Conservation (phyloP, 2,888 invertebrate genomes). For the Dugesia japonica region DNA sequence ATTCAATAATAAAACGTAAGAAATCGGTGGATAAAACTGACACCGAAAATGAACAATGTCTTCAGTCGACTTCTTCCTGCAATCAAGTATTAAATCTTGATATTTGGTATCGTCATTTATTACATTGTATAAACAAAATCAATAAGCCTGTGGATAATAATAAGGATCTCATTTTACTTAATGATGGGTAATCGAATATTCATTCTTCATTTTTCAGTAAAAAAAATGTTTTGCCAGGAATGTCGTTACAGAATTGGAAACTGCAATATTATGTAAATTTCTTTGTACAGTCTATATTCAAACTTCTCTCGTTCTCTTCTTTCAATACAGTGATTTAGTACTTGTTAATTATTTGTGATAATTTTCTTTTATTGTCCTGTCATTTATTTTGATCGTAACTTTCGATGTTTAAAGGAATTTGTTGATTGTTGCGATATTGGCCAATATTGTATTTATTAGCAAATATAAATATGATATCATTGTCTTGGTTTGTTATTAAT, state of each 20-base stretch:
- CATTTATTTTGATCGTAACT: not conserved
- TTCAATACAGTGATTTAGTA: conserved; percentile 10
- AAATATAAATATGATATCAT: no score
- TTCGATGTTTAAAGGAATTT: no score
- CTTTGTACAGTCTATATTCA: no score
- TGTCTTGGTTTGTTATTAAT: no score
- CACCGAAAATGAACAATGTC: not conserved
- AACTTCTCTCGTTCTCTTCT: not conserved
- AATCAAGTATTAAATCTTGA: not conserved
- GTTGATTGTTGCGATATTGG: no score
- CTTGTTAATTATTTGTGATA: not conserved
- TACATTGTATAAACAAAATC: not conserved
- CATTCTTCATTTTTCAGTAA: no score
- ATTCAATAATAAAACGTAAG: not conserved
- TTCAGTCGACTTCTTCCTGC: not conserved
- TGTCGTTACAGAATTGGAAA: no score
- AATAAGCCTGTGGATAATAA: not conserved
- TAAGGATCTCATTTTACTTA: not conserved
- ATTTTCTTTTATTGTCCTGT: not conserved
- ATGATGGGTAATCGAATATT: not conserved
- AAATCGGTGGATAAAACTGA: not conserved
- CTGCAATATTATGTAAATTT: no score
- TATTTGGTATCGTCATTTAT: not conserved
- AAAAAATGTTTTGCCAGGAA: no score
- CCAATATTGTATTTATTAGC: no score